phyloP scores from a whole-genome alignment of 2,797 vertebrate genomes.

The Propithecus deckenii region DNA sequence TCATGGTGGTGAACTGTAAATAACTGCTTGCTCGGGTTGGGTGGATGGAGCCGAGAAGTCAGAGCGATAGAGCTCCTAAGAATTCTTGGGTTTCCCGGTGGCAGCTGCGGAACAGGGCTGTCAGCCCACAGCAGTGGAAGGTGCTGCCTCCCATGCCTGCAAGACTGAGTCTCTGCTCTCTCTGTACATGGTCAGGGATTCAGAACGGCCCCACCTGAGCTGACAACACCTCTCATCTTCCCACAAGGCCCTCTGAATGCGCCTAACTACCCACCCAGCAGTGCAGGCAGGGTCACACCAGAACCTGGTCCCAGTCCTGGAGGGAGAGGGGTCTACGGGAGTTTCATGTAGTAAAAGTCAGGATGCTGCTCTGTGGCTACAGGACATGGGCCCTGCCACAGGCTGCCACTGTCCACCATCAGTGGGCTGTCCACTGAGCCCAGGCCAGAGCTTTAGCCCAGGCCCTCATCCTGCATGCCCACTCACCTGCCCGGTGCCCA shows the following conservation, averaged over 20 bases:
- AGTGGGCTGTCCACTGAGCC: background rate
- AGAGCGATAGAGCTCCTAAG: rapidly evolving
- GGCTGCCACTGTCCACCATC: background rate
- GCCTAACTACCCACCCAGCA: background rate
- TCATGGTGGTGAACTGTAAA: background rate
- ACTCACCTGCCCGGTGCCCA: background rate
- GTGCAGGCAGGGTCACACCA: background rate
- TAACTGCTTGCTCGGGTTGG: background rate
- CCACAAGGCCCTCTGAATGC: background rate
- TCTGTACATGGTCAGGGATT: background rate
- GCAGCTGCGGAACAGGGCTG: rapidly evolving
- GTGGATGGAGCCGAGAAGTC: background rate
- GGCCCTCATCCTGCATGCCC: background rate
- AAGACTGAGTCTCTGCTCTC: background rate
- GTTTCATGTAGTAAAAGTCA: background rate
- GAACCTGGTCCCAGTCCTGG: background rate
- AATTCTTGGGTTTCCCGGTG: background rate
- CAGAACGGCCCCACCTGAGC: background rate
- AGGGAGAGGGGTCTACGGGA: background rate
- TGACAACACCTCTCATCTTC: background rate
- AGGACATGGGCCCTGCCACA: background rate
- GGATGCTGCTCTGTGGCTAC: background rate
- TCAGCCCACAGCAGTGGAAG: background rate
- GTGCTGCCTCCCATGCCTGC: rapidly evolving
- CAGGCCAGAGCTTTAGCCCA: background rate